Conservation (phyloP, 1,140 invertebrate species). For the Lithobius niger region DNA sequence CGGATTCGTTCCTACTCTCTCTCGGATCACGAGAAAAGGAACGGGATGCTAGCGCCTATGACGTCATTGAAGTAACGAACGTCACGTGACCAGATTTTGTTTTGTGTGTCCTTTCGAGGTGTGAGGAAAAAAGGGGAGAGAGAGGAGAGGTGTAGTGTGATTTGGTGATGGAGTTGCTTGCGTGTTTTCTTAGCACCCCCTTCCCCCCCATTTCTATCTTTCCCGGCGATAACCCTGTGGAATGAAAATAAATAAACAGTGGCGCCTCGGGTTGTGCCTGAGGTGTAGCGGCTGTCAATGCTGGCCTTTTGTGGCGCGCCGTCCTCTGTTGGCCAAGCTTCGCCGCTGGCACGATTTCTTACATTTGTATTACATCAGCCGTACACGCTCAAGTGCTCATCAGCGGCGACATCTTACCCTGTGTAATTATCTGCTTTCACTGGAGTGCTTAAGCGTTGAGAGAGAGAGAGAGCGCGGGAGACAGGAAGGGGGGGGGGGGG, state of each 20-base stretch:
- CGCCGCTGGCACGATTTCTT: conserved; percentile 9
- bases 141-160: too few species aligned
- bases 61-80: background rate
- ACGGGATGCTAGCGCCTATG: too few species aligned
- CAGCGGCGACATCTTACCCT: conserved; percentile 18
- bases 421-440: conserved; percentile 20
- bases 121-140: too few species aligned
- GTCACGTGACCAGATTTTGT: background rate
- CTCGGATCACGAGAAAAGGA: background rate
- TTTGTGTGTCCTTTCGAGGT: too few species aligned
- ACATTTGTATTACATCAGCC: conserved; percentile 22
- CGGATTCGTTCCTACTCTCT: background rate
- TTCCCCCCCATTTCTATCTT: too few species aligned
- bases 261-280: too few species aligned
- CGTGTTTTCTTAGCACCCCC: too few species aligned
- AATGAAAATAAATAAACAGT: too few species aligned
- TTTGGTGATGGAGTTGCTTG: too few species aligned
- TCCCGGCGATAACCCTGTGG: too few species aligned
- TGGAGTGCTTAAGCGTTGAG: conserved; percentile 2
- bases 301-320: background rate
- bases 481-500: background rate
- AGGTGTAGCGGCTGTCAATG: too few species aligned
- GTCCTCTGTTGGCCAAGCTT: background rate
- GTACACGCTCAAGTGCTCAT: conserved; percentile 21
- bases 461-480: background rate